A percentile compares a stretch with the other conserved stretches of the same genome.
Evolutionary conservation across 2,888 invertebrate species (phyloP).

Genomic region (Cephus nigrinus): DNA sequence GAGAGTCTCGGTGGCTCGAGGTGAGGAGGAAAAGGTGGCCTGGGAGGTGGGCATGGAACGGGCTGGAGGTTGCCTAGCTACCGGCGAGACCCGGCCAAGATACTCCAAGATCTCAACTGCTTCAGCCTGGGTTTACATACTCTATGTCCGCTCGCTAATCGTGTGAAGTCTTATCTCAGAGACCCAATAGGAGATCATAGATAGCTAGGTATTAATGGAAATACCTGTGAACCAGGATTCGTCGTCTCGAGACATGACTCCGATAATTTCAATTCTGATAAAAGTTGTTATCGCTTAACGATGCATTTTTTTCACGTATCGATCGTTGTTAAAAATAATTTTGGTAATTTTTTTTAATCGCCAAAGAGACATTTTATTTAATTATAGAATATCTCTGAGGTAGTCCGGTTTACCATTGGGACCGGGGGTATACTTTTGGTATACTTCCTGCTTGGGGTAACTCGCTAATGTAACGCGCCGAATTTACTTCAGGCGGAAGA

Average conservation of each 20-base stretch:
- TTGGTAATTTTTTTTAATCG: not conserved
- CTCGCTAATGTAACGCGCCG: not conserved
- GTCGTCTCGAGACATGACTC: not conserved
- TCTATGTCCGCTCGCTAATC: not conserved
- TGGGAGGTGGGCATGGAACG: conserved; percentile 28
- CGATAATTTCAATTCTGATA: not conserved
- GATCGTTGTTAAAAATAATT: not conserved
- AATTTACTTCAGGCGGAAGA: conserved; percentile 15
- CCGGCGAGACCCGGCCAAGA: conserved; percentile 66
- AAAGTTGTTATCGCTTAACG: not conserved
- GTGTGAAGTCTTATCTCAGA: not conserved
- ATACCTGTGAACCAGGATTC: not conserved
- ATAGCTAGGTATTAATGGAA: not conserved
- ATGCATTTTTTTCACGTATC: not conserved
- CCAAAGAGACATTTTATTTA: not conserved
- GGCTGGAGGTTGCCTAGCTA: conserved; percentile 63
- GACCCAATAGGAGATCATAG: not conserved
- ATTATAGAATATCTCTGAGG: not conserved
- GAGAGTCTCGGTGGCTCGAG: conserved; percentile 33
- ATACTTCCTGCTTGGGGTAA: not conserved
- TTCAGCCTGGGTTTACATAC: not conserved
- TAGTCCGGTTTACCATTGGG: not conserved
- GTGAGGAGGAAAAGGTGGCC: conserved; percentile 34
- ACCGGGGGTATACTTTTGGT: not conserved
- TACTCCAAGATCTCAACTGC: conserved; percentile 55